phyloP scores from a whole-genome alignment of 2,113 vertebrate species.

The Gnathonemus echidnorhynchus region DNA sequence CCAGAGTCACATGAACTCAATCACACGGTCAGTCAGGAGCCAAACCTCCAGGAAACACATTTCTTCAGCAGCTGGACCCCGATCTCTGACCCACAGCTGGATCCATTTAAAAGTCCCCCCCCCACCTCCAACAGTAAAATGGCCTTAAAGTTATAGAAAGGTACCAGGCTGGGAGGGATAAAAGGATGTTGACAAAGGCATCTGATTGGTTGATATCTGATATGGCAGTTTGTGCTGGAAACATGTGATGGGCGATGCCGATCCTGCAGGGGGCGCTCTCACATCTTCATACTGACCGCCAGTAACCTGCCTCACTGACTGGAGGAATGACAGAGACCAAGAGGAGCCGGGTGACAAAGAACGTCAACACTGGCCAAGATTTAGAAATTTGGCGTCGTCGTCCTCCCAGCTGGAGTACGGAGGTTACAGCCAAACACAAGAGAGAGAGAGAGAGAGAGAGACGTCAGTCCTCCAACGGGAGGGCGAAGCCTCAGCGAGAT shows the following conservation, averaged over 20 bases:
- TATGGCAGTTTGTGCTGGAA: neutral
- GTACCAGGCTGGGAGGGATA: neutral
- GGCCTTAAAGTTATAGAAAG: neutral
- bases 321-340: neutral
- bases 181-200: neutral
- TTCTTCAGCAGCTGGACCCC: conserved; percentile 38
- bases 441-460: neutral
- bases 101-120: neutral
- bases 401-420: neutral
- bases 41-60: conserved; percentile 26
- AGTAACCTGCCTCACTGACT: neutral
- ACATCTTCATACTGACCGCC: neutral
- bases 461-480: neutral
- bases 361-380: neutral
- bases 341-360: neutral
- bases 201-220: neutral
- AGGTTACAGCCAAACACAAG: neutral
- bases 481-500: neutral
- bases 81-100: conserved; percentile 6
- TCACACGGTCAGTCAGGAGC: conserved; percentile 36
- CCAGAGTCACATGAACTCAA: conserved; percentile 16
- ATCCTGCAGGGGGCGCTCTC: neutral
- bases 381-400: too few relatives aligned
- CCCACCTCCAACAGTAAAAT: neutral
- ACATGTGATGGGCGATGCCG: neutral